Evolutionary conservation across 1,140 invertebrate genomes (phyloP).

Genomic region (Panagrolaimus sp.): DNA sequence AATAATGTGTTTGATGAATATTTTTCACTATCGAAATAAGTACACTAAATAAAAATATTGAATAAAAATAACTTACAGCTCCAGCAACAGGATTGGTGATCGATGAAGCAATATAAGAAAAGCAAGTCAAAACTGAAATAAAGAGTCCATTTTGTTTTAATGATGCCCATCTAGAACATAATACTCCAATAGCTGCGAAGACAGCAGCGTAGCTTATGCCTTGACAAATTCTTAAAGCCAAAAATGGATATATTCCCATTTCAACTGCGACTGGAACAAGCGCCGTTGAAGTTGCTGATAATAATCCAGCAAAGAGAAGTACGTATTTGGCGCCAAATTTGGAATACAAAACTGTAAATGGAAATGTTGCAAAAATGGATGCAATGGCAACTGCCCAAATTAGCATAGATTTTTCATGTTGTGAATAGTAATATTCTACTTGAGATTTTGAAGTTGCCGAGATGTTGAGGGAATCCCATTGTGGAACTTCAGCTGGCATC

Average conservation of each 20-base stretch:
- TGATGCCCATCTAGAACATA: slow-evolving; percentile 13
- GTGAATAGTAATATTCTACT: slow-evolving; percentile 8
- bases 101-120: slow-evolving; percentile 16
- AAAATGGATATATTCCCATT: not conserved
- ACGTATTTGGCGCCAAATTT: slow-evolving; percentile 17
- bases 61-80: slow-evolving; percentile 12
- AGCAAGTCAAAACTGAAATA: slow-evolving; percentile 13
- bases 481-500: not conserved
- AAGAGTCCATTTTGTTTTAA: slow-evolving; percentile 23
- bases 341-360: slow-evolving; percentile 16
- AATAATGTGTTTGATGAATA: too few species aligned
- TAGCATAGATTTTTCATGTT: slow-evolving; percentile 8
- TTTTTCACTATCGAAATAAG: too few species aligned
- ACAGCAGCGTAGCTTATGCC: slow-evolving; percentile 16
- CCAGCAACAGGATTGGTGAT: slow-evolving; percentile 28
- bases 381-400: slow-evolving; percentile 15
- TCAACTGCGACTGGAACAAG: slow-evolving; percentile 11
- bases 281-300: slow-evolving; percentile 4
- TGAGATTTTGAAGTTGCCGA: not conserved
- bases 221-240: slow-evolving; percentile 13
- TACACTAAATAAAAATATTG: too few species aligned
- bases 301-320: slow-evolving; percentile 14
- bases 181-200: slow-evolving; percentile 9
- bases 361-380: slow-evolving; percentile 16
- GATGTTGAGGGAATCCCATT: slow-evolving; percentile 3